phyloP scores from a whole-genome alignment of 1,140 invertebrate species.

The Heliconius hewitsoni region DNA sequence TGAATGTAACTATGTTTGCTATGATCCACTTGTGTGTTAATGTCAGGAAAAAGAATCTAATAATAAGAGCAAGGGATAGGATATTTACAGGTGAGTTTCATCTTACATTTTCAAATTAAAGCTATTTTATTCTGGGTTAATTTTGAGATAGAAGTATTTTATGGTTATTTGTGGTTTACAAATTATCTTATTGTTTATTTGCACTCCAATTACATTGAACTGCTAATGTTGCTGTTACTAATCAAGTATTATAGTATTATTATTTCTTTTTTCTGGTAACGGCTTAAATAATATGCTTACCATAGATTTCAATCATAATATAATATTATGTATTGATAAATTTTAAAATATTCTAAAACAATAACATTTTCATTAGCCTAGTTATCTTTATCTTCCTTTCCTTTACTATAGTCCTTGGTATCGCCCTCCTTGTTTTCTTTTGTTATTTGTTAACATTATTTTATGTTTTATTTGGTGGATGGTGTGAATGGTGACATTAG shows the following conservation, averaged over 20 bases:
- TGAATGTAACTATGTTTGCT: conserved; percentile 97
- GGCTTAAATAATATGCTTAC: not conserved
- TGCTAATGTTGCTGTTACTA: not conserved
- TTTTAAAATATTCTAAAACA: not conserved
- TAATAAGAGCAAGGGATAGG: conserved; percentile 88
- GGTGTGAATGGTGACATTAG: conserved; percentile 76
- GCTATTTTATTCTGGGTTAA: conserved; percentile 5
- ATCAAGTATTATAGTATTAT: not conserved
- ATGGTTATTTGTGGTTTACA: conserved; percentile 5
- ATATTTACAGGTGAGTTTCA: conserved; percentile 89
- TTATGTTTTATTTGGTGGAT: conserved; percentile 76
- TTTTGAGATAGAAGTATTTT: not conserved
- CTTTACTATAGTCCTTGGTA: not conserved
- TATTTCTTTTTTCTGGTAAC: not conserved
- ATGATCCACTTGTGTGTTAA: conserved; percentile 97
- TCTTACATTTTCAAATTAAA: not conserved
- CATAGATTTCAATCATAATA: not conserved
- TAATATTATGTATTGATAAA: not conserved
- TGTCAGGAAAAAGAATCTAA: conserved; percentile 91
- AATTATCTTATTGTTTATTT: conserved; percentile 14
- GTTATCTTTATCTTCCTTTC: not conserved
- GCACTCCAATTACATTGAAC: conserved; percentile 1
- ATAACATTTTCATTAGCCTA: not conserved
- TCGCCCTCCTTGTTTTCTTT: conserved; percentile 35
- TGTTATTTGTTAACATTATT: conserved; percentile 68